Evolutionary conservation across 1,140 invertebrate species (phyloP).

Genomic region (Drosophila pallidifrons): DNA sequence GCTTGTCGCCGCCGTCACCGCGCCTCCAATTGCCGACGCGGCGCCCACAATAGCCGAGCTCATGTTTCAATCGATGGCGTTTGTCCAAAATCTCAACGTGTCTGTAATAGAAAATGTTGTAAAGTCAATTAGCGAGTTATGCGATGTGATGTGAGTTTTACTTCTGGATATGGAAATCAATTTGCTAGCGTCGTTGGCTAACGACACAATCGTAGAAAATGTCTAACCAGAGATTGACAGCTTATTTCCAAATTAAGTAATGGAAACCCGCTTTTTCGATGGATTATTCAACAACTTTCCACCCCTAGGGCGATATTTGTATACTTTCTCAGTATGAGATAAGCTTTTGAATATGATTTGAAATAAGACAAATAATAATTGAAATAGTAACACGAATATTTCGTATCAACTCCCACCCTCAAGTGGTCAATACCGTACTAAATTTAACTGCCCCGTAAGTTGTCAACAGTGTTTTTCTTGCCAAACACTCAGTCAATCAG

Average conservation of each 20-base stretch:
- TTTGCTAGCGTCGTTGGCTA: no score
- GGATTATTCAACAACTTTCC: neutral
- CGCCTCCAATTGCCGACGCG: conserved; percentile 86
- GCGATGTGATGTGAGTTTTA: neutral
- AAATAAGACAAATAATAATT: neutral
- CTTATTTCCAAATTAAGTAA: neutral
- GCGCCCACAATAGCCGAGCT: conserved; percentile 86
- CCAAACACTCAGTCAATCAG: neutral
- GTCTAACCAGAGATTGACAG: neutral
- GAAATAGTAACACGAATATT: no score
- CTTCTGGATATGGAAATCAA: no score
- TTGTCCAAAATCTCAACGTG: conserved; percentile 34
- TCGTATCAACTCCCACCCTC: no score
- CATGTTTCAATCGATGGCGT: conserved; percentile 40
- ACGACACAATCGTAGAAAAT: neutral
- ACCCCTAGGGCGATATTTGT: neutral
- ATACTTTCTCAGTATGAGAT: neutral
- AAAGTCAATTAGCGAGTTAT: conserved; percentile 36
- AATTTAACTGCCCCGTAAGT: neutral
- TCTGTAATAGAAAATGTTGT: conserved; percentile 51
- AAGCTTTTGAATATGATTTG: neutral
- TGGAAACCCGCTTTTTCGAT: neutral
- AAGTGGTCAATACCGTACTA: no score
- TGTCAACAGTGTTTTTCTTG: neutral
- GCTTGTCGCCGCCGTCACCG: conserved; percentile 86